These are phyloP conservation scores for Myocastor coypus DNA, from an alignment of 2,113 vertebrate genomes.

Conservation along the genomic window DNA sequence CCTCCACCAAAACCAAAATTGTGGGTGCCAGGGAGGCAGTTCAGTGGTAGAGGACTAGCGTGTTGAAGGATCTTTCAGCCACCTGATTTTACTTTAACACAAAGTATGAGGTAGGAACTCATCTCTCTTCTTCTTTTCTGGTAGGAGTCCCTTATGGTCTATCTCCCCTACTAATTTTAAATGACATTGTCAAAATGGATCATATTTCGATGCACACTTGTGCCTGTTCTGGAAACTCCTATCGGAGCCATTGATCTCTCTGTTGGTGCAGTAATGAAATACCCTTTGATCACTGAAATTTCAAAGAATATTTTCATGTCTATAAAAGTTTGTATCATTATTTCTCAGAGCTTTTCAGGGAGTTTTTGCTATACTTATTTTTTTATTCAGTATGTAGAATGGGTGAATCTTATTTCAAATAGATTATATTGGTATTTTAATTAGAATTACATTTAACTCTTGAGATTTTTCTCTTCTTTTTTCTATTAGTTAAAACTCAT, in stretches of 20 bases:
- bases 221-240: background rate
- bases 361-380: background rate
- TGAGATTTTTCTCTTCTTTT: conserved; percentile 1
- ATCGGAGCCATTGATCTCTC: background rate
- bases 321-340: background rate
- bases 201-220: background rate
- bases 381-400: background rate
- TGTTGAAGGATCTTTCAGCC: background rate
- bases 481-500: background rate
- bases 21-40: too few species aligned
- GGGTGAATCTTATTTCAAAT: background rate
- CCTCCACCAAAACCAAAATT: background rate
- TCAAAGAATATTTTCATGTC: conserved; percentile 1
- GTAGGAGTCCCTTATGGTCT: background rate
- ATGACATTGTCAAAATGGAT: background rate
- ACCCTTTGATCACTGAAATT: background rate
- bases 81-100: background rate
- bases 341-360: background rate
- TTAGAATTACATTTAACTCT: background rate
- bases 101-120: background rate
- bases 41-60: background rate
- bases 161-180: background rate
- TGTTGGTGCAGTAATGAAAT: background rate
- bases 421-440: background rate
- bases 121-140: background rate